Conservation (phyloP, 2,888 invertebrate species). For the Doris montereyensis region DNA sequence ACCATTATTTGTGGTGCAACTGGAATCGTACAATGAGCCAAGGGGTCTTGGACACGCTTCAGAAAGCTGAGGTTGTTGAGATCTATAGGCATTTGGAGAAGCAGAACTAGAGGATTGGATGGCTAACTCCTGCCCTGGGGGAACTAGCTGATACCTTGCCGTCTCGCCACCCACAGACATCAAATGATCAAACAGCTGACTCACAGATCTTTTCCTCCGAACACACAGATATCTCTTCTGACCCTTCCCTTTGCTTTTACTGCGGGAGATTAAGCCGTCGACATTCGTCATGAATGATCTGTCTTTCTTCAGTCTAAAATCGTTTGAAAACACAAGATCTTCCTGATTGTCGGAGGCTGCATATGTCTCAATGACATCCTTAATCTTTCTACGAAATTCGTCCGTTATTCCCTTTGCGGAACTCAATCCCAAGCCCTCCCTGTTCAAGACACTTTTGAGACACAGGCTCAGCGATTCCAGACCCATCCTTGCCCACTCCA, state of each 20-base stretch:
- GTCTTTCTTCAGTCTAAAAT: conserved; percentile 74
- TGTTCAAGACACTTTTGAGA: conserved; percentile 59
- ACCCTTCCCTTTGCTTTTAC: conserved; percentile 75
- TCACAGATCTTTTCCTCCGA: conserved; percentile 74
- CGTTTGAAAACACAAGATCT: conserved; percentile 73
- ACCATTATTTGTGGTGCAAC: no score
- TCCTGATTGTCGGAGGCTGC: conserved; percentile 62
- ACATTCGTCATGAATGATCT: conserved; percentile 71
- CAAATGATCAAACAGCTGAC: conserved; percentile 75
- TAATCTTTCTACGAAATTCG: conserved; percentile 61
- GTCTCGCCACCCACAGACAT: conserved; percentile 74
- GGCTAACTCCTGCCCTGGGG: conserved; percentile 49
- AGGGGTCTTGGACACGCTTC: no score
- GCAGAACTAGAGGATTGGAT: background rate
- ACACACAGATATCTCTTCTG: conserved; percentile 75
- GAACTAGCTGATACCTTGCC: conserved; percentile 75
- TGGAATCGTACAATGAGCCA: no score
- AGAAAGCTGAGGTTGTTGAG: no score
- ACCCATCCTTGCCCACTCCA: conserved; percentile 78
- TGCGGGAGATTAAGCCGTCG: conserved; percentile 74
- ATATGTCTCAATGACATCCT: conserved; percentile 66
- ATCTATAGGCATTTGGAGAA: background rate
- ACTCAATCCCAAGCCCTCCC: conserved; percentile 67
- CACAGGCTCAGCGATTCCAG: conserved; percentile 80
- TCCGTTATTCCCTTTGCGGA: conserved; percentile 53